phyloP scores from a whole-genome alignment of 2,113 vertebrate genomes.

The Periophthalmus modestus region DNA sequence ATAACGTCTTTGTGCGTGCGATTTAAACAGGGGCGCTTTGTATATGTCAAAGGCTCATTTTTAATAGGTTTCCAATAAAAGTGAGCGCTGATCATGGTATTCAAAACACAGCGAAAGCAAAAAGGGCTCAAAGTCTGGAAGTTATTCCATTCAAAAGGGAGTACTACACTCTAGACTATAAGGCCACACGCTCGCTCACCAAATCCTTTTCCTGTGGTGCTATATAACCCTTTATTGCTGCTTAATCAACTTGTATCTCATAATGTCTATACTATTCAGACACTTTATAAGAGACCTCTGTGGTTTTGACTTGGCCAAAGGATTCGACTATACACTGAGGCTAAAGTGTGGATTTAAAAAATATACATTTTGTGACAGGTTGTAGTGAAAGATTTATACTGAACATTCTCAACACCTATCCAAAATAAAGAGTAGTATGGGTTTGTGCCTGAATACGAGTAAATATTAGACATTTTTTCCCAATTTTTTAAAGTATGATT shows the following conservation, averaged over 20 bases:
- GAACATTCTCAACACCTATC: not conserved
- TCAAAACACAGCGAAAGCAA: conserved; percentile 75
- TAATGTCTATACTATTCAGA: conserved; percentile 68
- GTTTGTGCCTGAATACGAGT: not conserved
- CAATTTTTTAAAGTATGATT: too few relatives aligned
- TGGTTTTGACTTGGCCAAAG: conserved; percentile 50
- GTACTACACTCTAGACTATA: conserved; percentile 75
- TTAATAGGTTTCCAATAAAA: conserved; percentile 79
- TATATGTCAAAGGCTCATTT: conserved; percentile 78
- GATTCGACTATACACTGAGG: conserved; percentile 51
- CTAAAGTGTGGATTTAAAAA: conserved; percentile 35
- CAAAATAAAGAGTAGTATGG: not conserved
- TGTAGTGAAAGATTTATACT: conserved; percentile 2
- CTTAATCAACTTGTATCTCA: conserved; percentile 77
- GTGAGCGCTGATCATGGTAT: conserved; percentile 77
- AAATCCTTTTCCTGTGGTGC: conserved; percentile 69
- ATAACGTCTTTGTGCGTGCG: conserved; percentile 68
- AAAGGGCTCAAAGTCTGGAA: conserved; percentile 75
- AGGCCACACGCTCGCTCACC: conserved; percentile 68
- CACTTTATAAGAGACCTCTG: conserved; percentile 61
- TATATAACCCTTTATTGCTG: conserved; percentile 74
- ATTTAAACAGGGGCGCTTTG: conserved; percentile 76
- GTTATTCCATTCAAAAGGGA: conserved; percentile 70
- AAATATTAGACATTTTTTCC: not conserved
- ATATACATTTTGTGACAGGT: conserved; percentile 10